phyloP scores from a whole-genome alignment of 37 sponge, comb jelly and placozoan genomes.

The Beroe forskalii region DNA sequence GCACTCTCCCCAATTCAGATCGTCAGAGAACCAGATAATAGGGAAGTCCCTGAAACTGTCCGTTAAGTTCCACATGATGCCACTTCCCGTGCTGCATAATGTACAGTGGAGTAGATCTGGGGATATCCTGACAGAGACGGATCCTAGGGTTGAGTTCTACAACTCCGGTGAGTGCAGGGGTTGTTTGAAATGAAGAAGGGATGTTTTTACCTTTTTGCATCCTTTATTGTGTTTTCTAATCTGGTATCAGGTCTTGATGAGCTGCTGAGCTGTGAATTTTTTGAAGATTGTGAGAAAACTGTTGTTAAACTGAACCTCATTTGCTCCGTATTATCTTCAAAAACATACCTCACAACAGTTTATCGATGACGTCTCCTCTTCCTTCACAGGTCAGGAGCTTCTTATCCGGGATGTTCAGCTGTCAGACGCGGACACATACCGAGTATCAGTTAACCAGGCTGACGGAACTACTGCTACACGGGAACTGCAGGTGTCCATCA shows the following conservation, averaged over 20 bases:
- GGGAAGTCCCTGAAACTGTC: constrained; percentile 6
- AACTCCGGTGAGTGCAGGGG: constrained; percentile 3
- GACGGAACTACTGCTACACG: not conserved
- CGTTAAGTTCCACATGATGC: constrained; percentile 51
- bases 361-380: not conserved
- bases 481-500: not conserved
- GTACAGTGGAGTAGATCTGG: constrained; percentile 27
- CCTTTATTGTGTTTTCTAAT: no score
- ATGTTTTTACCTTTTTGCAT: no score
- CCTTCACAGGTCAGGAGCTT: not conserved
- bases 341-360: no score
- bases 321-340: no score
- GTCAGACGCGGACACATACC: not conserved
- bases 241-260: no score
- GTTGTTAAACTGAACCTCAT: no score
- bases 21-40: constrained; percentile 37
- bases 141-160: constrained; percentile 35
- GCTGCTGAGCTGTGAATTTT: no score
- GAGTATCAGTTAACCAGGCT: not conserved
- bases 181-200: no score
- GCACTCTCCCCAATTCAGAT: no score
- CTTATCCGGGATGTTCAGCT: not conserved
- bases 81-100: constrained; percentile 33
- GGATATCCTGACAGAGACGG: constrained; percentile 54
- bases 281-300: no score